Conservation (phyloP, 2,888 invertebrate species). For the Dasypogon diadema region DNA sequence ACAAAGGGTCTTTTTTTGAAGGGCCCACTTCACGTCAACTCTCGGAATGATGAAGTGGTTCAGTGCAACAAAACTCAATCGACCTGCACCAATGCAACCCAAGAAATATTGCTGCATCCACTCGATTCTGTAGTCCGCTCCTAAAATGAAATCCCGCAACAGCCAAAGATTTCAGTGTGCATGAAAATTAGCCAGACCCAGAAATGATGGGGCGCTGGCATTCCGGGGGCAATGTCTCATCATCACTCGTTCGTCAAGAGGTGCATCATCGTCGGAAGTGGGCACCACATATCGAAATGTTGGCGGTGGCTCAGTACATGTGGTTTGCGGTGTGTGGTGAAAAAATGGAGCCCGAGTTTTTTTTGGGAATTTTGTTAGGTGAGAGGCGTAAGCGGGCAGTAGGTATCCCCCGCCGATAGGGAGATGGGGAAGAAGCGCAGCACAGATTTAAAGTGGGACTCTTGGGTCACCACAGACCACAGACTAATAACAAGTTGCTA, state of each 20-base stretch:
- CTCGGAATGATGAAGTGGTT: no score
- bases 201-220: constrained; percentile 4
- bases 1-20: no score
- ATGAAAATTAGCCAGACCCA: constrained; percentile 12
- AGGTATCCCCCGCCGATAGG: neutral
- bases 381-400: neutral
- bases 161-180: neutral
- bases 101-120: no score
- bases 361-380: constrained; percentile 5
- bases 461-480: neutral
- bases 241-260: no score
- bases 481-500: neutral
- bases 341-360: neutral
- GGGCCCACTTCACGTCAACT: no score
- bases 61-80: no score
- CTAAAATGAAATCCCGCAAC: constrained; percentile 20
- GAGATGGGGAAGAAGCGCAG: neutral
- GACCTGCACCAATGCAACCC: no score
- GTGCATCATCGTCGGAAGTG: neutral
- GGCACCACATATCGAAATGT: no score
- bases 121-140: neutral
- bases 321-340: neutral
- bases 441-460: neutral
- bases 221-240: constrained; percentile 22
- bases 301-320: no score